Evolutionary conservation across 1,140 invertebrate species (phyloP).

Genomic region (Bombus consobrinus): DNA sequence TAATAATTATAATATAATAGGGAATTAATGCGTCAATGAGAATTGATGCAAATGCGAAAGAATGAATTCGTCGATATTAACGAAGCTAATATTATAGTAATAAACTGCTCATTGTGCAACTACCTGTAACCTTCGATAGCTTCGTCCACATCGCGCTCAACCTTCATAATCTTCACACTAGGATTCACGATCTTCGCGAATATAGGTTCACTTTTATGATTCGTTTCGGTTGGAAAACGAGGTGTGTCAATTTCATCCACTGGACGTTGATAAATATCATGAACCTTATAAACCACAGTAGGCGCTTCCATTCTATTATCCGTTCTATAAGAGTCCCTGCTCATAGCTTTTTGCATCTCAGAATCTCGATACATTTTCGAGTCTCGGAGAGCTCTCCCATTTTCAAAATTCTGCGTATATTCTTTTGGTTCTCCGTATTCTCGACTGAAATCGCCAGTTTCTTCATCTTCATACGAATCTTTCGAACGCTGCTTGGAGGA

Average conservation of each 20-base stretch:
- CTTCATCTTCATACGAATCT: slow-evolving; percentile 39
- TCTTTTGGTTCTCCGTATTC: slow-evolving; percentile 71
- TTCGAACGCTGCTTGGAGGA: slow-evolving; percentile 15
- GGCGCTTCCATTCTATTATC: slow-evolving; percentile 54
- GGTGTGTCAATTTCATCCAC: slow-evolving; percentile 79
- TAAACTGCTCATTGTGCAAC: slow-evolving; percentile 26
- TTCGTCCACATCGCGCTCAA: slow-evolving; percentile 77
- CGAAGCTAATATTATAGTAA: background rate
- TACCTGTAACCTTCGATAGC: slow-evolving; percentile 77
- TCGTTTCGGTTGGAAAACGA: slow-evolving; percentile 73
- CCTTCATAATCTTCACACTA: slow-evolving; percentile 80
- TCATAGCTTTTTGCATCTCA: slow-evolving; percentile 38
- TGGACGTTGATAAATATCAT: slow-evolving; percentile 77
- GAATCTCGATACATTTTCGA: slow-evolving; percentile 60
- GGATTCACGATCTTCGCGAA: slow-evolving; percentile 79
- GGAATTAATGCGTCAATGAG: background rate
- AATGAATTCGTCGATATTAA: background rate
- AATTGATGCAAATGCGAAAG: background rate
- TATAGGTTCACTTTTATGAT: slow-evolving; percentile 60
- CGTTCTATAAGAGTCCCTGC: slow-evolving; percentile 28
- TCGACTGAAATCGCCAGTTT: slow-evolving; percentile 63
- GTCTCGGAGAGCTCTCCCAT: slow-evolving; percentile 57
- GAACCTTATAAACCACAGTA: slow-evolving; percentile 60
- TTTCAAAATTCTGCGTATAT: slow-evolving; percentile 73
- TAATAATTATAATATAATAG: background rate